Percentiles rank a stretch among this genome's conserved stretches.
Evolutionary conservation across 2,888 invertebrate species (phyloP).

Genomic region (Eupithecia subfuscata): DNA sequence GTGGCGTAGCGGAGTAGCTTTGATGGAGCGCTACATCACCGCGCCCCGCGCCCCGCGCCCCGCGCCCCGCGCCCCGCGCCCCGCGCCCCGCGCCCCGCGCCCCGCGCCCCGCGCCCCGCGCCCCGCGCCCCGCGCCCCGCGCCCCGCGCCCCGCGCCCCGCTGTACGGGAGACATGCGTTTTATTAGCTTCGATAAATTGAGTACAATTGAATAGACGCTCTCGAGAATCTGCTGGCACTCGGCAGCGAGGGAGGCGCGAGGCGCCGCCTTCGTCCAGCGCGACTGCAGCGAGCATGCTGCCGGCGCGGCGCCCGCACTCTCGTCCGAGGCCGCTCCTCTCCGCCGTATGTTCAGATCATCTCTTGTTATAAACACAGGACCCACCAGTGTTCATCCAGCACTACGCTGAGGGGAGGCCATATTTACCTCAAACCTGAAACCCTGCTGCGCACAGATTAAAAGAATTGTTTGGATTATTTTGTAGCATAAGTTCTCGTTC

Average conservation of each 20-base stretch:
- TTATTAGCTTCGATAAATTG: background rate
- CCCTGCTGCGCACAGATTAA: too few relatives aligned
- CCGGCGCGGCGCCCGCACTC: too few relatives aligned
- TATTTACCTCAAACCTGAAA: too few relatives aligned
- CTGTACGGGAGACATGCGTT: background rate
- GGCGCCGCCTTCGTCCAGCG: background rate
- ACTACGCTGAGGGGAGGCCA: too few relatives aligned
- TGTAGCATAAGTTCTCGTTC: too few relatives aligned
- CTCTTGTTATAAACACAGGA: too few relatives aligned
- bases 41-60: background rate
- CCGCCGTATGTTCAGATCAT: too few relatives aligned
- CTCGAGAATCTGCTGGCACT: background rate
- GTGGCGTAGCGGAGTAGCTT: background rate
- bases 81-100: background rate
- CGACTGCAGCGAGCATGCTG: too few relatives aligned
- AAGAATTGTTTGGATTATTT: too few relatives aligned
- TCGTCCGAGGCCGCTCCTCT: too few relatives aligned
- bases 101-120: background rate
- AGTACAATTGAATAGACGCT: background rate
- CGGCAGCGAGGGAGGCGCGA: background rate
- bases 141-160: background rate
- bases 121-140: background rate
- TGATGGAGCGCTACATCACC: background rate
- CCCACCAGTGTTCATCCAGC: too few relatives aligned
- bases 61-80: background rate